Conservation (phyloP, 2,113 vertebrate genomes). For the Protobothrops mucrosquamatus region DNA sequence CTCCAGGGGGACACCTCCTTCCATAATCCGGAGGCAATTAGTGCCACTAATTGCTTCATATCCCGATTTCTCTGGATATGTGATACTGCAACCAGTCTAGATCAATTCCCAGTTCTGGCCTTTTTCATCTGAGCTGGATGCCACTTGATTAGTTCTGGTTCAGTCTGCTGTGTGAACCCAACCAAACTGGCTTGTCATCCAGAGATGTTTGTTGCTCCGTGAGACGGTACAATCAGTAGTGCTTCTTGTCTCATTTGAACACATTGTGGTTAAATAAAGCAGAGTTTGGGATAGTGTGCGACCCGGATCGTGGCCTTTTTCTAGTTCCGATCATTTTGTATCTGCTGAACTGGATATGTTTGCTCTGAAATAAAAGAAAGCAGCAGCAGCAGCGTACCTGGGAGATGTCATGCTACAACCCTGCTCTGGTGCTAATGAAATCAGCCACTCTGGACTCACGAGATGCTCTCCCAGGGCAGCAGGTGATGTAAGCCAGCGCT, state of each 20-base stretch:
- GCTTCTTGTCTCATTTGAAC: not conserved
- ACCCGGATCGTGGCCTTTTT: not conserved
- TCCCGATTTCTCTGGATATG: not conserved
- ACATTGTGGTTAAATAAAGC: not conserved
- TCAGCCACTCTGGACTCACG: slow-evolving; percentile 9
- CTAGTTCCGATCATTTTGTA: not conserved
- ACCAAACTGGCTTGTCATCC: not conserved
- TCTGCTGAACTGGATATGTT: not conserved
- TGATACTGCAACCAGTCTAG: not conserved
- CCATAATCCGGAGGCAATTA: not conserved
- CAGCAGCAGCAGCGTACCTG: not conserved
- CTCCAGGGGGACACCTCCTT: not conserved
- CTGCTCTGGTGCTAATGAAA: not conserved
- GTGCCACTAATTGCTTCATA: not conserved
- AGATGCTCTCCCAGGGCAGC: not conserved
- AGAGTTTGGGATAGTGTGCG: not conserved
- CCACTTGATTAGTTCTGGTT: not conserved
- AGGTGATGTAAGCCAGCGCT: not conserved
- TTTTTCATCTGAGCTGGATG: not conserved
- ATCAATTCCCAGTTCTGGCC: not conserved
- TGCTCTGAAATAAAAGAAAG: not conserved
- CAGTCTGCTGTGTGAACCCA: not conserved
- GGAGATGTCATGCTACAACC: not conserved
- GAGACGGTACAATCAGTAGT: not conserved
- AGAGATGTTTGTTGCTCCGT: not conserved